Evolutionary conservation across 2,113 vertebrate species (phyloP).

Genomic region (Bufo gargarizans): DNA sequence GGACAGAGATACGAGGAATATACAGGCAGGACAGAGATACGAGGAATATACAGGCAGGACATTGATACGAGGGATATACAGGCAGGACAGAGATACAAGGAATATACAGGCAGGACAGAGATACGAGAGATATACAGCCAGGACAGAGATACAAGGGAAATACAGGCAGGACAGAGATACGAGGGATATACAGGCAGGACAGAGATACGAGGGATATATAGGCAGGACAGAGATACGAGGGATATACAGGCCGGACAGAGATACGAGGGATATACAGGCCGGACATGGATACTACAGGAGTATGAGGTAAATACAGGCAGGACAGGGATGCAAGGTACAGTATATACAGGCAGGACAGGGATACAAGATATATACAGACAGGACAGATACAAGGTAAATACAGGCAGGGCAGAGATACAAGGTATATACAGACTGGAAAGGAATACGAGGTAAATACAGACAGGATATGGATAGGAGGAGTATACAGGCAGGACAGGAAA

Average conservation of each 20-base stretch:
- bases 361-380: background rate
- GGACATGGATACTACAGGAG: background rate
- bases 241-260: background rate
- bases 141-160: no score
- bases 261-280: background rate
- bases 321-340: background rate
- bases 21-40: no score
- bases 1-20: background rate
- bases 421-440: background rate
- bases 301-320: background rate
- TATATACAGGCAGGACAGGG: background rate
- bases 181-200: background rate
- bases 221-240: background rate
- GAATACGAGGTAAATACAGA: background rate
- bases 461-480: background rate
- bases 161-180: background rate
- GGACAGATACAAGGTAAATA: background rate
- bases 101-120: background rate
- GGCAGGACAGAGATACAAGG: background rate
- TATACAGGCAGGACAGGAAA: background rate
- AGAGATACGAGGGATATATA: background rate
- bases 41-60: background rate
- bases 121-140: background rate
- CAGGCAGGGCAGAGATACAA: background rate
- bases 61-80: background rate